Percentiles rank a stretch among this genome's conserved stretches.
phyloP scores from a whole-genome alignment of 2,797 vertebrate genomes.

The Etheostoma perlongum region DNA sequence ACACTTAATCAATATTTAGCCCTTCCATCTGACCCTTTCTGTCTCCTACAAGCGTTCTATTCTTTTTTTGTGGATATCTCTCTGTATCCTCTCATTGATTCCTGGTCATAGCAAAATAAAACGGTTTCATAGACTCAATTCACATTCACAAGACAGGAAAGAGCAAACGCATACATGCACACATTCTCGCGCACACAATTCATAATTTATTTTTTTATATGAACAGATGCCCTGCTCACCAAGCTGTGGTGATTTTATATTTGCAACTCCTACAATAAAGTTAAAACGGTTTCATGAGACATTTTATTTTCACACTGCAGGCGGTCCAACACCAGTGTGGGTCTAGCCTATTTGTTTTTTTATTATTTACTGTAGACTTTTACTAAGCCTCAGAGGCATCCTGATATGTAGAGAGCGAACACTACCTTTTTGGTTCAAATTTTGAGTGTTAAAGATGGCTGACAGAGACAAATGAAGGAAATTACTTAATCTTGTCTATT shows the following conservation, averaged over 20 bases:
- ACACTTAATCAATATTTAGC: slow-evolving; percentile 63
- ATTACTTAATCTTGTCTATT: background rate
- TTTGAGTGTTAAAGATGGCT: background rate
- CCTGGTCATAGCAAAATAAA: background rate
- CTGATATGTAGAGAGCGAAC: background rate
- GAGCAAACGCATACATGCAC: background rate
- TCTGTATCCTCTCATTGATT: slow-evolving; percentile 28
- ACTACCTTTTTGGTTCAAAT: background rate
- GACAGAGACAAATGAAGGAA: background rate
- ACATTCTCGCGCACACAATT: background rate
- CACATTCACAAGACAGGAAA: background rate
- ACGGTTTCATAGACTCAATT: slow-evolving; percentile 15
- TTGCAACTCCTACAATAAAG: slow-evolving; percentile 15
- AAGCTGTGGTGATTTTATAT: slow-evolving; percentile 21
- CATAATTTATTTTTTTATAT: background rate
- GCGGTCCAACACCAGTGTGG: slow-evolving; percentile 21
- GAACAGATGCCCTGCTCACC: background rate
- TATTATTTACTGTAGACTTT: slow-evolving; percentile 16
- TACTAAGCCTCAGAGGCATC: background rate
- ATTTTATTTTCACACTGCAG: slow-evolving; percentile 39
- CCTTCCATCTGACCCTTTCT: slow-evolving; percentile 42
- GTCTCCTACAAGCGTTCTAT: slow-evolving; percentile 27
- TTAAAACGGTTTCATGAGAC: slow-evolving; percentile 8
- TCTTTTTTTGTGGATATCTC: slow-evolving; percentile 12
- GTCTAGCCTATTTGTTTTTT: background rate